Evolutionary conservation across 1,140 invertebrate species (phyloP), one percentile per base, ranked within the genome.

Genomic region (Eupeodes corollae): DNA sequence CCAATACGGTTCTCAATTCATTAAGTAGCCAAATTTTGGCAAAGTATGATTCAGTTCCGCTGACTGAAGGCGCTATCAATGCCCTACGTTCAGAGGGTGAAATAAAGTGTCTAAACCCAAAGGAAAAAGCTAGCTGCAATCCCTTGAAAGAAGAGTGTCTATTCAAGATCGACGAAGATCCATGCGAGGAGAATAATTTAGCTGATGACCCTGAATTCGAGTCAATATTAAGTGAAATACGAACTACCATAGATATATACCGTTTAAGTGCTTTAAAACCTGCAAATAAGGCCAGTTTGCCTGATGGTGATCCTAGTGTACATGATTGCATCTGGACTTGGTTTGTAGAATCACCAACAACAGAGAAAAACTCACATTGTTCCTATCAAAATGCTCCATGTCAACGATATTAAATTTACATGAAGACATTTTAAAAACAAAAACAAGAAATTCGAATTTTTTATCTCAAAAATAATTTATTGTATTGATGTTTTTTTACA

Each of bases 111-210:
- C 49, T 52, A 12, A 33, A 52, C 16, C 41, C 54, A 13, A 43
- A 53, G n/a, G 52, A 56, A 2, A 50, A 50, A 9, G 47, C 51
- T 16, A 31, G 34, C 5, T 62, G 59, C 19, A 61, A 79, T 51
- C 72, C 78, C 0, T 35, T 70, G 0, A 48, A 67, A 45, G 59
- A 71, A 5, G 78, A 83, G 3, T 90, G 87, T 56, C 63, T 90
- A 1, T 91, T 82, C 62, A 78, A 90, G 55, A 72, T 90, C 26
- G 65, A 65, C 8, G 66, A 74, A 15, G 87, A 90, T 70, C 87
- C 87, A 0, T 90, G 87, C 57, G 87, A 90, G 63, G 76, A 67
- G 44, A 70, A 77, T 21, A 87, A 90, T 69, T 58, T 90, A 19
- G 79, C 78, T 3, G 48, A 52, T 11, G 55, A 54, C 3, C 16